Evolutionary conservation across 2,113 vertebrate species (phyloP), one percentile per base, ranked within the genome.

Genomic region (Gymnorhina tibicen): DNA sequence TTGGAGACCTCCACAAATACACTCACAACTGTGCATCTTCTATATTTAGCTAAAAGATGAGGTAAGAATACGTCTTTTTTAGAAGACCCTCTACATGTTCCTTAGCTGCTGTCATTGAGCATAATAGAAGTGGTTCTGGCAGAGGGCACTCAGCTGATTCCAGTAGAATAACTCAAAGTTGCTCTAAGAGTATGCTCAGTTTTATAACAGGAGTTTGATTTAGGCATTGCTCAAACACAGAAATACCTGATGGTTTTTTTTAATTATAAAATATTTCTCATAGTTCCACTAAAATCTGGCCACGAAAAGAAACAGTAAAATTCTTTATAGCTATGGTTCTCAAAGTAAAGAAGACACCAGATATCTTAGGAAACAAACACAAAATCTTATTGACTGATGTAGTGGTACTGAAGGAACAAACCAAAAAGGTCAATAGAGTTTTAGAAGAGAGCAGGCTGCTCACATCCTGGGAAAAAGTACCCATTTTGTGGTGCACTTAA

Each of bases 241-340:
- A 82, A 56, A 58, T 59, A 66, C 16, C 24, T n/a, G 20, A 59
- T 18, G 3, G 0, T 0, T 1, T 35, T 44, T 75, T 56, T 4
- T 39, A 2, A 46, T 64, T 53, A 22, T 33, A 50, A 79, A 70
- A 27, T 68, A 55, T 59, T 90, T 70, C 35, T 67, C 2, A 46
- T 39, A 11, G 7, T 46, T 79, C 28, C 7, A 14, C 27, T 85
- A 33, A 33, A 80, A 21, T 68, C 16, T 52, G 32, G 10, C 18
- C 10, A 46, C 33, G 10, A 50, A 69, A 76, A 67, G 14, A 12
- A 2, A 33, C 2, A 4, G 18, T 10, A 64, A 73, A 83, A 69
- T 15, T 52, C 24, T 52, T 64, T 56, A 56, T 3, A 35, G 14
- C 18, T 44, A 1, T 18, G 69, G 5, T 24, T 73, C 56, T 55